Percentiles rank a stretch among this genome's conserved stretches.
phyloP scores from a whole-genome alignment of 2,797 vertebrate species.

The Mus spretus region DNA sequence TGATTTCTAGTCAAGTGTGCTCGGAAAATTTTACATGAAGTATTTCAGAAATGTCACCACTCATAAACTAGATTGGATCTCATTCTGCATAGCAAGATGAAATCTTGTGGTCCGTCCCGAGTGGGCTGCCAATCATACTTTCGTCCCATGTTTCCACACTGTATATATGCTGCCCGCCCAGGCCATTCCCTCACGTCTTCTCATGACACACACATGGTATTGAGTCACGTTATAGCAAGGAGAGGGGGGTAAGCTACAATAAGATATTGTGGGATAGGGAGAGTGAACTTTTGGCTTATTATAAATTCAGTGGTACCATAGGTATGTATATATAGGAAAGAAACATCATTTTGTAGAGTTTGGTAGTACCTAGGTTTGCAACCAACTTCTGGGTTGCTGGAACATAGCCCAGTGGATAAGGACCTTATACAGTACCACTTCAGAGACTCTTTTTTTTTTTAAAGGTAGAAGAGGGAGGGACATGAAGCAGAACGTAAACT shows the following conservation, averaged over 20 bases:
- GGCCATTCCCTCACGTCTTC: background rate
- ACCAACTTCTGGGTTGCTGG: too few relatives aligned
- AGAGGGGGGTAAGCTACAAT: background rate
- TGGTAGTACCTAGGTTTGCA: too few relatives aligned
- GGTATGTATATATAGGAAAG: background rate
- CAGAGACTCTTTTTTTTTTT: too few relatives aligned
- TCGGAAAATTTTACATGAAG: background rate
- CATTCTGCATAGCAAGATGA: background rate
- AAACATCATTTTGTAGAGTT: too few relatives aligned
- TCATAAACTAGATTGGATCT: background rate
- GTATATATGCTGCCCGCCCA: background rate
- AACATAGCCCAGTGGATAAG: too few relatives aligned
- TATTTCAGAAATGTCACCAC: background rate
- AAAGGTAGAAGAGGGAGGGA: too few relatives aligned
- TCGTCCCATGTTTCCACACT: background rate
- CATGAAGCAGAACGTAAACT: too few relatives aligned
- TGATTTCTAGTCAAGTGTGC: background rate
- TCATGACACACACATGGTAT: background rate
- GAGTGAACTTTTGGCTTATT: background rate
- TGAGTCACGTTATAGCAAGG: background rate
- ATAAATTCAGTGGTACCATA: background rate
- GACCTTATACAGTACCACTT: too few relatives aligned
- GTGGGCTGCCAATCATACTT: background rate
- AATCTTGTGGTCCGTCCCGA: background rate
- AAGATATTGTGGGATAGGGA: background rate